These are phyloP conservation scores for Pangasius krempfi DNA, from an alignment of 2,797 vertebrate species.

Conservation along the genomic window DNA sequence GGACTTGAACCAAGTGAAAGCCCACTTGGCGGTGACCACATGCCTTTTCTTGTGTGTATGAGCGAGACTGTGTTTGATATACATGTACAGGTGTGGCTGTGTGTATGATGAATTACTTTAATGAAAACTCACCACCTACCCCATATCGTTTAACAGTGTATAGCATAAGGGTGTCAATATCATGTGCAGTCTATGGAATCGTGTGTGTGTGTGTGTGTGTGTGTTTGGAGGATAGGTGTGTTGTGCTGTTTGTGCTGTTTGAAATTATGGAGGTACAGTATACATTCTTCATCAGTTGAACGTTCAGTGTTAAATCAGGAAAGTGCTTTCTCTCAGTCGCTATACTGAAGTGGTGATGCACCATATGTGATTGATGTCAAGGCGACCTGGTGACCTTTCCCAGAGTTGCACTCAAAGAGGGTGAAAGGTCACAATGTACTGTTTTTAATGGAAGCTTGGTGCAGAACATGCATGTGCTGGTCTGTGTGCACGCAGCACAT, in stretches of 20 bases:
- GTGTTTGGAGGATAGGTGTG: conserved; percentile 28
- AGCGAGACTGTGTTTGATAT: conserved; percentile 4
- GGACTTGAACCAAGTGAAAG: conserved; percentile 33
- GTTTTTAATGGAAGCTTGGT: conserved; percentile 6
- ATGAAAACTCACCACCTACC: conserved; percentile 20
- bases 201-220: background rate
- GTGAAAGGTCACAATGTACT: conserved; percentile 56
- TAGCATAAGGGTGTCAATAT: background rate
- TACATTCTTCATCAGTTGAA: background rate
- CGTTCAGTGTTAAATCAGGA: background rate
- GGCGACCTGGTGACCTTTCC: conserved; percentile 62
- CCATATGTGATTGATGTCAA: conserved; percentile 61
- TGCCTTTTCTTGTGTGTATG: conserved; percentile 24
- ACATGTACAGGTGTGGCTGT: conserved; percentile 6
- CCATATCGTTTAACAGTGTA: conserved; percentile 13
- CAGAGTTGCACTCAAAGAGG: conserved; percentile 43
- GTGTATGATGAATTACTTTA: conserved; percentile 17
- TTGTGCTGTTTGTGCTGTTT: background rate
- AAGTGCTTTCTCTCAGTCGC: background rate
- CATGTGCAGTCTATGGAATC: background rate
- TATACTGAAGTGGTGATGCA: background rate
- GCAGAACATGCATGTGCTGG: background rate
- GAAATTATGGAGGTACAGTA: background rate
- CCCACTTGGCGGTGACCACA: conserved; percentile 20
- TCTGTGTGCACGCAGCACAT: background rate